These are phyloP conservation scores for Glomeris maerens DNA, from an alignment of 1,140 invertebrate genomes.

Conservation along the genomic window DNA sequence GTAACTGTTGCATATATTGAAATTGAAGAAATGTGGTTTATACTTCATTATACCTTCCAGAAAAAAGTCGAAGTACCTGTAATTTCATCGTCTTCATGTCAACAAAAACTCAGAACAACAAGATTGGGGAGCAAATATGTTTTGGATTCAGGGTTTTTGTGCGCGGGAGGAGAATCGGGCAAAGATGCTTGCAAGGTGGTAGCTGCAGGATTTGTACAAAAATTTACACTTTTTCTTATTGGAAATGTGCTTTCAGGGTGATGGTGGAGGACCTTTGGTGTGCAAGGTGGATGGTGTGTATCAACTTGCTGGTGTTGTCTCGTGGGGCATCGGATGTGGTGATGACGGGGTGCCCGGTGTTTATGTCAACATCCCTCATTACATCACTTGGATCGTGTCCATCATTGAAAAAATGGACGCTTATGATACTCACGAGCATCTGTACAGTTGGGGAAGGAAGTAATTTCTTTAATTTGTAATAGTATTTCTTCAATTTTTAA, in stretches of 20 bases:
- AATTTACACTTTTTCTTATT: no score
- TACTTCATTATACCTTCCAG: no score
- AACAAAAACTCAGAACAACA: not conserved
- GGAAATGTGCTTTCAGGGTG: conserved; percentile 39
- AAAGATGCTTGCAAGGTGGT: conserved; percentile 3
- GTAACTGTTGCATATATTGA: no score
- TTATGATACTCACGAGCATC: no score
- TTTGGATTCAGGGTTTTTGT: not conserved
- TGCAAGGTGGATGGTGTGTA: conserved; percentile 40
- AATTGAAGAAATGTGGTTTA: no score
- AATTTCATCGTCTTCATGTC: not conserved
- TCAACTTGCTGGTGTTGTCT: conserved; percentile 43
- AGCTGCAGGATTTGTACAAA: no score
- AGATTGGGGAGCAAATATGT: not conserved
- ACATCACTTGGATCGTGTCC: conserved; percentile 62
- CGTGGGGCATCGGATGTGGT: conserved; percentile 67
- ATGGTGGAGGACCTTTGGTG: conserved; percentile 52
- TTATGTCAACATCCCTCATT: conserved; percentile 55
- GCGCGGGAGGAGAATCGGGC: not conserved
- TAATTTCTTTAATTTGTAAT: no score
- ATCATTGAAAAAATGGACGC: no score
- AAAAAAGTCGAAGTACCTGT: not conserved
- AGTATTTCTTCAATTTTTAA: no score
- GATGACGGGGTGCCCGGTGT: conserved; percentile 60
- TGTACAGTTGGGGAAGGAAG: no score